phyloP scores from a whole-genome alignment of 2,888 invertebrate species.

The Melanophora roralis region DNA sequence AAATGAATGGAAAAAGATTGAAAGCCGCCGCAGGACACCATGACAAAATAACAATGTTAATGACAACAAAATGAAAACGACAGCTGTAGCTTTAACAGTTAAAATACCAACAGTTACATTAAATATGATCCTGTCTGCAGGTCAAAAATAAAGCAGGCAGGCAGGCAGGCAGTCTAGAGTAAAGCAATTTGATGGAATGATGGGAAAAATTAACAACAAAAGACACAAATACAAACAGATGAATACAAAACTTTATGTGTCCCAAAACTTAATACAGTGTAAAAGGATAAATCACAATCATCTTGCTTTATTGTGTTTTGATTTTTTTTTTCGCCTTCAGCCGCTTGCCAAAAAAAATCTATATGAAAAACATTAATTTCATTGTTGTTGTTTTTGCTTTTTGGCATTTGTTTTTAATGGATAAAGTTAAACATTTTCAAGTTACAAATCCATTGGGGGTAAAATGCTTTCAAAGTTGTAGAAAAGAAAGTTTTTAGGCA shows the following conservation, averaged over 20 bases:
- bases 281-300: conserved; percentile 7
- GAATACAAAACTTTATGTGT: not conserved
- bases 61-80: not conserved
- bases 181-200: not conserved
- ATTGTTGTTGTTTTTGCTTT: not conserved
- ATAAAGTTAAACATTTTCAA: not conserved
- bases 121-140: not conserved
- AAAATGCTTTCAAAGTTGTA: not conserved
- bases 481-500: not conserved
- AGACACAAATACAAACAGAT: not conserved
- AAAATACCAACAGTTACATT: not conserved
- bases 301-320: not conserved
- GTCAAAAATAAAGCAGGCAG: not conserved
- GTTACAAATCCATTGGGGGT: not conserved
- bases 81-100: not conserved
- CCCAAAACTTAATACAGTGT: conserved; percentile 4
- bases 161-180: not conserved
- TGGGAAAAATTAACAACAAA: not conserved
- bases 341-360: not conserved
- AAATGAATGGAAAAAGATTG: conserved; percentile 39
- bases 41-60: not conserved
- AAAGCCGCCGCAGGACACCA: conserved; percentile 34
- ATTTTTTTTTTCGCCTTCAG: not conserved
- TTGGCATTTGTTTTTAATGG: not conserved
- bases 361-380: not conserved